Evolutionary conservation across 2,888 invertebrate genomes (phyloP).

Genomic region (Eurytoma adleriae): DNA sequence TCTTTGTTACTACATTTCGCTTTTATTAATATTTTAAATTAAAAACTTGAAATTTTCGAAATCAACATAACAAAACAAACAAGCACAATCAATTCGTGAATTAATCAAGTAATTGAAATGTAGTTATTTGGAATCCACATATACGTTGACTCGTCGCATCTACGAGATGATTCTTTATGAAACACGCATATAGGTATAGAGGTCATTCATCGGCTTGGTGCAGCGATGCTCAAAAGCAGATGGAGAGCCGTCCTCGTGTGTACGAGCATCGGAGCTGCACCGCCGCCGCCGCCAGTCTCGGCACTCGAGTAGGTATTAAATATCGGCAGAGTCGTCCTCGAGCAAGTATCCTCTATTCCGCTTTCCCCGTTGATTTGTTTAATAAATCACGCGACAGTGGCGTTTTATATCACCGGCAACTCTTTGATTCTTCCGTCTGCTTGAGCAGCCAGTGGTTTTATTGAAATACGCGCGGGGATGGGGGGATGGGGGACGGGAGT

Average conservation of each 20-base stretch:
- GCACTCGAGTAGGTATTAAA: slow-evolving; percentile 4
- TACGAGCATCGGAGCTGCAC: not conserved
- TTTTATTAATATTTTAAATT: too few species aligned
- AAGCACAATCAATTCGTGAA: not conserved
- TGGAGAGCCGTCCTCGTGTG: slow-evolving; percentile 19
- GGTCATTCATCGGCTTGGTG: not conserved
- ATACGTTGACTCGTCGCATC: not conserved
- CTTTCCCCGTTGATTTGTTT: slow-evolving; percentile 63
- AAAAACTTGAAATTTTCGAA: too few species aligned
- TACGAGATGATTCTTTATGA: too few species aligned
- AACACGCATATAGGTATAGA: not conserved
- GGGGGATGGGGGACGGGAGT: too few species aligned
- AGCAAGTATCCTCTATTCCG: slow-evolving; percentile 2
- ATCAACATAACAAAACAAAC: not conserved
- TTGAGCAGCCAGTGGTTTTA: slow-evolving; percentile 43
- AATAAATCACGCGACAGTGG: slow-evolving; percentile 62
- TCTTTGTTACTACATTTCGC: not conserved
- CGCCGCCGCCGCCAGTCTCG: not conserved
- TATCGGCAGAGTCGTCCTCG: not conserved
- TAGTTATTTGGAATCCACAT: not conserved
- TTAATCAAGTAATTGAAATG: not conserved
- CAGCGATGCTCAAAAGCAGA: slow-evolving; percentile 18
- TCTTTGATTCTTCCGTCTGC: not conserved
- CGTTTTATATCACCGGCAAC: slow-evolving; percentile 60
- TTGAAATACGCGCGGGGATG: slow-evolving; percentile 43